phyloP scores from a whole-genome alignment of 2,888 invertebrate genomes.

The Eupithecia dodoneata region DNA sequence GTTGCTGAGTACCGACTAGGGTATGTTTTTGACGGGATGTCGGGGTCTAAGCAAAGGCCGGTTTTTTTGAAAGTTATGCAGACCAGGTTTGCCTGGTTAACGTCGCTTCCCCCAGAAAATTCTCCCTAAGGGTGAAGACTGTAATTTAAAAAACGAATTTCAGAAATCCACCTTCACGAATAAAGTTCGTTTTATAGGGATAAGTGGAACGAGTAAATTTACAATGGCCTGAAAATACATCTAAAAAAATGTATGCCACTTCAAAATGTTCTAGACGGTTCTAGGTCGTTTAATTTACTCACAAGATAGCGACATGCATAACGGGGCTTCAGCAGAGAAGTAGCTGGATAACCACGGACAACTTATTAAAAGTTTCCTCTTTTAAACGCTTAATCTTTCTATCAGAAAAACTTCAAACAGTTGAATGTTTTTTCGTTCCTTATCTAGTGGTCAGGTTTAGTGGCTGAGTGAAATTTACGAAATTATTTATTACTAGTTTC shows the following conservation, averaged over 20 bases:
- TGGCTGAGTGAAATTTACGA: not conserved
- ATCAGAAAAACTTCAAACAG: not conserved
- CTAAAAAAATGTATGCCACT: not conserved
- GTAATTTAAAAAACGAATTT: too few relatives aligned
- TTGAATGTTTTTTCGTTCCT: not conserved
- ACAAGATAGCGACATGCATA: not conserved
- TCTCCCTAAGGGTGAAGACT: too few relatives aligned
- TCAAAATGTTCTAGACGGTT: not conserved
- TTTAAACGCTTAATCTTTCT: not conserved
- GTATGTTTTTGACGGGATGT: not conserved
- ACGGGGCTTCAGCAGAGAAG: not conserved
- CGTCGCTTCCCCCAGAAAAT: not conserved
- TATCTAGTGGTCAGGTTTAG: not conserved
- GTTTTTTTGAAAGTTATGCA: not conserved
- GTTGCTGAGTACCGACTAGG: not conserved
- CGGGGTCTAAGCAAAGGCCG: not conserved
- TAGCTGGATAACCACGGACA: not conserved
- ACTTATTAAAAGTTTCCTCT: not conserved
- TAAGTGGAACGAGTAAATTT: too few relatives aligned
- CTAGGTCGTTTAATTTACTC: not conserved
- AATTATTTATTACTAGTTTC: not conserved
- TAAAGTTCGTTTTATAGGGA: too few relatives aligned
- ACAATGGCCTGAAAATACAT: not conserved
- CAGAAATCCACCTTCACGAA: too few relatives aligned
- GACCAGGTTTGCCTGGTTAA: not conserved